Base-by-base conservation (phyloP, 92 coral and sea anemone genomes). In the Zoanthus sociatus region DNA sequence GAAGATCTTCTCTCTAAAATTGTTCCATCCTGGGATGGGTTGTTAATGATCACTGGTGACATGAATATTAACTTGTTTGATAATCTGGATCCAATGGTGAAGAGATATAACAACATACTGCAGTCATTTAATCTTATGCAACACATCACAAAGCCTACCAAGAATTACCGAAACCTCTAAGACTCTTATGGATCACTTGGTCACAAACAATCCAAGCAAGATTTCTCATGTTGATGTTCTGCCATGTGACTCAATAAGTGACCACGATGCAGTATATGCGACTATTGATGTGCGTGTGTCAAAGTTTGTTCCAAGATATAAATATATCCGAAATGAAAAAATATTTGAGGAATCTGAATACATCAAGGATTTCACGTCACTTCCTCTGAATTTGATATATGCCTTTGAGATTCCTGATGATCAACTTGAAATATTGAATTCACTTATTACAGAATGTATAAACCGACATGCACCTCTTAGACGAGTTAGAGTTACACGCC, bases 61-160 rank as follows among this genome's bases (percentile, higher is more conserved):
- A 6, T 71, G 7, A 71, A 71, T 16, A 33, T 71, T 10, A 12
- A 72, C 15, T 12, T 72, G 77, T 46, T 72, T 42, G 77, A 72
- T 46, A 14, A 72, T 2, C 3, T n/a, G 21, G 54, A 72, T 15
- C 33, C 15, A 11, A 32, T 72, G 15, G 7, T 46, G 48, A 16
- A 9, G 7, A 45, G 16, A n/a, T 72, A 72, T 7, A 44, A 11
- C 0, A 46, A 72, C 15, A 44, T 72, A 10, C 54, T 72, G 2
- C 33, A 6, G 5, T 45, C 48, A 13, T 14, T 72, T 33, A 72
- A 72, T 46, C 76, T 45, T 84, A 86, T 1, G 63, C 88, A 92
- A 54, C 88, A 89, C 72, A 90, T 92, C 16, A n/a, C 78, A 42
- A 76, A 53, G 50, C 92, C 94, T 15, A 92, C n/a, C 94, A 14